Evolutionary conservation across 1,140 invertebrate genomes (phyloP).

Genomic region (Euglossa dilemma): DNA sequence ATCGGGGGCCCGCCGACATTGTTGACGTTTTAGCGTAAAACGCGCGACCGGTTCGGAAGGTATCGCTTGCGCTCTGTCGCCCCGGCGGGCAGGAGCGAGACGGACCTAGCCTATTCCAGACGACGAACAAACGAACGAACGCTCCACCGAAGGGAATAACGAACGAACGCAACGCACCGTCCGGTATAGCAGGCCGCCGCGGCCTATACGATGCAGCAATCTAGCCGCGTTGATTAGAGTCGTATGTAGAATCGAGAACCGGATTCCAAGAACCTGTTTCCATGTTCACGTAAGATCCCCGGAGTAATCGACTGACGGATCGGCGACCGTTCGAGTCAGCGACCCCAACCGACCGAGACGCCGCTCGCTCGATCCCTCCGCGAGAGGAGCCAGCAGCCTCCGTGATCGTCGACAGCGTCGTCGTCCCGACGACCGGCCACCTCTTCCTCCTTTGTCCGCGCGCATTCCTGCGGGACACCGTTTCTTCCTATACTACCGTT

Average conservation of each 20-base stretch:
- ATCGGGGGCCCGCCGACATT: conserved; percentile 6
- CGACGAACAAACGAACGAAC: conserved; percentile 28
- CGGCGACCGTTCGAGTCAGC: conserved; percentile 83
- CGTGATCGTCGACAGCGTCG: conserved; percentile 29
- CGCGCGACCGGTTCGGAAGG: neutral
- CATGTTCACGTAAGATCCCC: conserved; percentile 83
- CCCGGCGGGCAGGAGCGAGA: neutral
- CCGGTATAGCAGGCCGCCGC: conserved; percentile 53
- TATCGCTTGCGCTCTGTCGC: neutral
- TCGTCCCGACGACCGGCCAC: conserved; percentile 22
- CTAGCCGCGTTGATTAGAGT: conserved; percentile 83
- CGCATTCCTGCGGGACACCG: conserved; percentile 43
- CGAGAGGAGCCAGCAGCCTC: neutral
- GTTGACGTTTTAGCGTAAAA: conserved; percentile 45
- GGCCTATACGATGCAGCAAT: conserved; percentile 80
- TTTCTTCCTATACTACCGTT: conserved; percentile 31
- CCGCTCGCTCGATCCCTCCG: conserved; percentile 54
- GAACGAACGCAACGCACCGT: conserved; percentile 58
- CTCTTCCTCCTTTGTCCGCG: conserved; percentile 42
- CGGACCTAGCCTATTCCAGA: conserved; percentile 1
- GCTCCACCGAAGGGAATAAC: conserved; percentile 31
- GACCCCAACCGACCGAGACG: conserved; percentile 77
- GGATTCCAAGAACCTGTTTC: conserved; percentile 84
- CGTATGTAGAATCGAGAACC: conserved; percentile 83
- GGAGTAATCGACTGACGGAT: conserved; percentile 83